Evolutionary conservation across 2,113 vertebrate genomes (phyloP).

Genomic region (Nestor notabilis): DNA sequence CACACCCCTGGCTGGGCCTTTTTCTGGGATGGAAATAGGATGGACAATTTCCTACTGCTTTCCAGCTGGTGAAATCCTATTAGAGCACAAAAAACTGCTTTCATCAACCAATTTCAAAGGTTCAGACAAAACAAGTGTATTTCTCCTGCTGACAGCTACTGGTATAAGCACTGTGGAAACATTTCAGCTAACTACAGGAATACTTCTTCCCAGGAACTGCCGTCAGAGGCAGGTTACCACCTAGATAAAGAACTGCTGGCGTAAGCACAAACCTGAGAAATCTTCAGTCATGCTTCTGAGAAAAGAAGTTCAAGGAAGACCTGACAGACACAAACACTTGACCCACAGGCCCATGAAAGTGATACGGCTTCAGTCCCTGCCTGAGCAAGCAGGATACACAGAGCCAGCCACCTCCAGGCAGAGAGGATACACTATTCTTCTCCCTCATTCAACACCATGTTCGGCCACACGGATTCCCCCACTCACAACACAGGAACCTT

Average conservation of each 20-base stretch:
- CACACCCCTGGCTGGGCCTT: not conserved
- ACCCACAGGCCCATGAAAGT: not conserved
- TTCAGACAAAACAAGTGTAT: not conserved
- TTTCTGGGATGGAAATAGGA: not conserved
- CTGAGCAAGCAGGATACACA: accelerated
- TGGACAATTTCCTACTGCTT: not conserved
- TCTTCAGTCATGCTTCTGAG: not conserved
- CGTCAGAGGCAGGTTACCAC: not conserved
- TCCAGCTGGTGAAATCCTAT: not conserved
- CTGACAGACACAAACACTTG: not conserved
- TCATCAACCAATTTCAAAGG: not conserved
- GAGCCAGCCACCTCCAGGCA: not conserved
- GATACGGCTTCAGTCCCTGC: not conserved
- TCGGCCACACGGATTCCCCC: not conserved
- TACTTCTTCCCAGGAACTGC: not conserved
- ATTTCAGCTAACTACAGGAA: not conserved
- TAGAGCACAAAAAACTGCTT: not conserved
- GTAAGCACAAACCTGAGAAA: not conserved
- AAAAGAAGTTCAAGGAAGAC: not conserved
- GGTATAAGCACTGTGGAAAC: not conserved
- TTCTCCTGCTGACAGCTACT: not conserved
- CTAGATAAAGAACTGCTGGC: not conserved
- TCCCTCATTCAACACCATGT: not conserved
- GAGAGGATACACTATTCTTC: accelerated
- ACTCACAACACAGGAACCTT: not conserved